Evolutionary conservation across 23 tunicate genomes (phyloP), one percentile per base, ranked within the genome.

Genomic region (Styela plicata): DNA sequence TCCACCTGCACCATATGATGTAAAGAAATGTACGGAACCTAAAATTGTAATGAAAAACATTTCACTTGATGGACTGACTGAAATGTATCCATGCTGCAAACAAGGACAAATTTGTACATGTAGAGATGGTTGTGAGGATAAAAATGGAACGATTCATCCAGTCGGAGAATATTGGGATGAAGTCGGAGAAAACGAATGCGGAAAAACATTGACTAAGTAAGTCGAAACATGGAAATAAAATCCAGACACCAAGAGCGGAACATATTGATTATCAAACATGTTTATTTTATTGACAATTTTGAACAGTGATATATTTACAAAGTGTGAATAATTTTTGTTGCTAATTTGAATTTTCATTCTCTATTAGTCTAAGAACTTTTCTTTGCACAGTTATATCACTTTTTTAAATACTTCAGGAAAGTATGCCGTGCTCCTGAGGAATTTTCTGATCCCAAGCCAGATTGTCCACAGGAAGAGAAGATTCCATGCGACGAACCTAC

Each of bases 401-500:
- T n/a, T n/a, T n/a, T n/a, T n/a, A n/a, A n/a, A n/a, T n/a, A n/a
- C 13, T 67, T 1, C 71, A 83, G 86, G 33, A 34, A 35, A 24
- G 37, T 67, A 25, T 83, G 86, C 61, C 86, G 86, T 5, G 33
- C 1, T 16, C 71, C 79, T 5, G 70, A 16, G 25, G 80, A 74
- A 29, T 27, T 69, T 26, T 22, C 61, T 34, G 86, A 83, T 44
- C 57, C 57, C 13, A 44, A 44, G 13, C 57, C 57, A 73, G 31
- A 25, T 18, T 83, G 86, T 66, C 86, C 86, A 36, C 73, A 73
- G 10, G 63, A 52, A 17, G 86, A 73, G 57, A 66, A 31, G 25
- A 70, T 83, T 52, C 86, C 86, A 27, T 83, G 86, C 31, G 80
- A 69, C 19, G 71, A 21, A 63, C 86, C 86, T 2, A 74, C 69